A percentile compares a stretch with the other conserved stretches of the same genome.
Conservation (phyloP, 2,113 vertebrate species). For the Scytalopus superciliaris region DNA sequence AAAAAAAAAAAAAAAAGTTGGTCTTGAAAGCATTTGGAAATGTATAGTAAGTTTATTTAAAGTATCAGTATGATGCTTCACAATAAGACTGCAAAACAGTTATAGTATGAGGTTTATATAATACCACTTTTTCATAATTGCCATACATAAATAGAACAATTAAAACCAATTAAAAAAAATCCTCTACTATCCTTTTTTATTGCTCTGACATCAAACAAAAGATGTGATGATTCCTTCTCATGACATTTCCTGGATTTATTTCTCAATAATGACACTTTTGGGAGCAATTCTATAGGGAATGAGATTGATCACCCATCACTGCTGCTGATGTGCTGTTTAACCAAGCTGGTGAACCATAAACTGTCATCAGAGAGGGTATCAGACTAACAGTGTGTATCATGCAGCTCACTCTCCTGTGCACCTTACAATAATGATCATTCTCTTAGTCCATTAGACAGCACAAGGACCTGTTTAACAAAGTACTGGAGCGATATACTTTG, state of each 20-base stretch:
- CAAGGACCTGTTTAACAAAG: constrained; percentile 49
- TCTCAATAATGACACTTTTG: constrained; percentile 70
- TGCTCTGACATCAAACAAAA: constrained; percentile 19
- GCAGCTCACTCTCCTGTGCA: constrained; percentile 46
- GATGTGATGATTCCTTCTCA: constrained; percentile 41
- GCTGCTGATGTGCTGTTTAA: constrained; percentile 76
- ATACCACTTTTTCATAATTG: background rate
- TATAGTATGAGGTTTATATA: background rate
- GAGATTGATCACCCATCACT: constrained; percentile 79
- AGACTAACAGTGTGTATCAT: constrained; percentile 72
- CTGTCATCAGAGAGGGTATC: constrained; percentile 73
- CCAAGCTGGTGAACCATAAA: constrained; percentile 75
- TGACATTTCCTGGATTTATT: constrained; percentile 69
- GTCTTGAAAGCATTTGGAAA: background rate
- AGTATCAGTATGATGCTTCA: background rate
- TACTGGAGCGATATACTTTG: background rate
- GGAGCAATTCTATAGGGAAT: constrained; percentile 72
- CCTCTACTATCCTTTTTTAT: background rate
- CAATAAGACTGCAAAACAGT: background rate
- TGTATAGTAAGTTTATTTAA: background rate
- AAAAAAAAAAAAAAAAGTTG: background rate
- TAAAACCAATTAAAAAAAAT: background rate
- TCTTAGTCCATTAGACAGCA: constrained; percentile 64
- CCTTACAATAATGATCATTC: constrained; percentile 62
- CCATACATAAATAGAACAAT: background rate